Evolutionary conservation across 2,888 invertebrate genomes (phyloP).

Genomic region (Priocnemis perturbator): DNA sequence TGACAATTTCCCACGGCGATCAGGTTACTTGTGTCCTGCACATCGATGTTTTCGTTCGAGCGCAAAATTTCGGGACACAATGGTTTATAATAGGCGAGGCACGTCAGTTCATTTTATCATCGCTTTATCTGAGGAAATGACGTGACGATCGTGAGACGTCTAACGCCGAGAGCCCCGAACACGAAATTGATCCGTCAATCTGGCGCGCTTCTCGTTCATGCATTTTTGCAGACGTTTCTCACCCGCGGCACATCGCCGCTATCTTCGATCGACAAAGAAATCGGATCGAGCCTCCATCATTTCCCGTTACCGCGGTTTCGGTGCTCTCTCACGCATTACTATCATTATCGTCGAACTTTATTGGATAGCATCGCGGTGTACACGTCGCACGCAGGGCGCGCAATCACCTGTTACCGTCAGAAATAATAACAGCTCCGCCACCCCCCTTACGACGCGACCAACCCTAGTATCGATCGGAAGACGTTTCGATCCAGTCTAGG

Average conservation of each 20-base stretch:
- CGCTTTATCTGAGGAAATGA: too few relatives aligned
- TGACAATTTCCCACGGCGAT: too few relatives aligned
- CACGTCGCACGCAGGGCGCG: slow-evolving; percentile 36
- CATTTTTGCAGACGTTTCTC: slow-evolving; percentile 46
- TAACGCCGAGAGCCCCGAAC: neutral
- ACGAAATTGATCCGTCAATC: slow-evolving; percentile 50
- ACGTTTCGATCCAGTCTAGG: neutral
- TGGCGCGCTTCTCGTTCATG: slow-evolving; percentile 34
- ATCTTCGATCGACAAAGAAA: slow-evolving; percentile 44
- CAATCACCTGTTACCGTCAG: slow-evolving; percentile 51
- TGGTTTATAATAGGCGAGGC: too few relatives aligned
- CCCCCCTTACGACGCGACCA: neutral
- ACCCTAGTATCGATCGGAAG: slow-evolving; percentile 9
- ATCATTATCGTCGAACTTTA: slow-evolving; percentile 54
- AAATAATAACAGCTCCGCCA: slow-evolving; percentile 45
- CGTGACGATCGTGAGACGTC: neutral
- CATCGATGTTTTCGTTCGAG: too few relatives aligned
- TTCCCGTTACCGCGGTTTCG: slow-evolving; percentile 46
- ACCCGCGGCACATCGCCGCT: slow-evolving; percentile 36
- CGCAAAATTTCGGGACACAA: too few relatives aligned
- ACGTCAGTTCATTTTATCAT: too few relatives aligned
- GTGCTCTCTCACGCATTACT: slow-evolving; percentile 48
- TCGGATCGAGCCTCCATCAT: slow-evolving; percentile 47
- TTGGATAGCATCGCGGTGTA: slow-evolving; percentile 34
- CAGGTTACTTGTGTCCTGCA: too few relatives aligned